Percentiles rank a stretch among this genome's conserved stretches.
Evolutionary conservation across 2,113 vertebrate species (phyloP).

Genomic region (Sminthopsis crassicaudata): DNA sequence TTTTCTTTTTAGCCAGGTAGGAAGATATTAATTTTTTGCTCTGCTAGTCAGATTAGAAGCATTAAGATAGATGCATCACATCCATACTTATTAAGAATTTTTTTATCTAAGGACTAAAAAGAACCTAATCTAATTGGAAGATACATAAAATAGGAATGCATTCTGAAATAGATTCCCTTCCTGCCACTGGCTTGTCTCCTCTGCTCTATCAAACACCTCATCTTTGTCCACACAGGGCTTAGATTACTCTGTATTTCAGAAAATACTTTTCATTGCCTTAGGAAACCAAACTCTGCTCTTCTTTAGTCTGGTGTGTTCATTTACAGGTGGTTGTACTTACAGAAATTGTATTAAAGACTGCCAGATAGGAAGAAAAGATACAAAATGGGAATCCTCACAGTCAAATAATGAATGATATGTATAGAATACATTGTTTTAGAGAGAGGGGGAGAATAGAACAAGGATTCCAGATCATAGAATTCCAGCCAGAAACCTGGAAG

Average conservation of each 20-base stretch:
- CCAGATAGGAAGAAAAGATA: not conserved
- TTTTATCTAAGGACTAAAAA: not conserved
- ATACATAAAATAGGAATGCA: not conserved
- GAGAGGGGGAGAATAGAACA: not conserved
- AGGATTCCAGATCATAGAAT: not conserved
- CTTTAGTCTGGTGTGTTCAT: not conserved
- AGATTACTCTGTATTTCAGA: not conserved
- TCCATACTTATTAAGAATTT: slow-evolving; percentile 2
- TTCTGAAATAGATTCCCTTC: not conserved
- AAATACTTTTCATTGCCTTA: not conserved
- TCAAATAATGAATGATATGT: not conserved
- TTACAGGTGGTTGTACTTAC: not conserved
- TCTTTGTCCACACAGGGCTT: not conserved
- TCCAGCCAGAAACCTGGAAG: not conserved
- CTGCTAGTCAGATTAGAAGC: not conserved
- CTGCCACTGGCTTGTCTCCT: not conserved
- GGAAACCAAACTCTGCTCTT: not conserved
- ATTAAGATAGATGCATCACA: not conserved
- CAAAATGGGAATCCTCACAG: not conserved
- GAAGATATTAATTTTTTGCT: not conserved
- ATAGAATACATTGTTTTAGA: not conserved
- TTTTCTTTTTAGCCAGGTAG: not conserved
- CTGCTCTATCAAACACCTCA: not conserved
- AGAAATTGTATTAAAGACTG: not conserved
- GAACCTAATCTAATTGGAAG: not conserved